These are phyloP conservation scores for Oncorhynchus masou DNA, from an alignment of 2,113 vertebrate species.

Conservation along the genomic window DNA sequence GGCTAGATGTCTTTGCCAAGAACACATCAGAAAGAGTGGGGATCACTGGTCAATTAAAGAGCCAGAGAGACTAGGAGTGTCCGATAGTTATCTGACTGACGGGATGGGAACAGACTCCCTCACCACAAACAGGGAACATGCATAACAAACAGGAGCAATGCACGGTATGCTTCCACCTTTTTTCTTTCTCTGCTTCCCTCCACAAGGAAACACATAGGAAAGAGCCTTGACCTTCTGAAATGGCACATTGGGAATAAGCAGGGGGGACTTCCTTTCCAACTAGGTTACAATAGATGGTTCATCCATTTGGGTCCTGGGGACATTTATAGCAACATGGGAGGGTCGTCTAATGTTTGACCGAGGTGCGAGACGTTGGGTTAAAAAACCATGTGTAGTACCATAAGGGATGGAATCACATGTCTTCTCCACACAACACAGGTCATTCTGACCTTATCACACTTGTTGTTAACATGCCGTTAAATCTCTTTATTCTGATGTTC, in stretches of 20 bases:
- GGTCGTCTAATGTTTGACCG: constrained; percentile 24
- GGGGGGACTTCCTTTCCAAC: constrained; percentile 22
- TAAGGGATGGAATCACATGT: constrained; percentile 14
- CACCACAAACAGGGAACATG: constrained; percentile 8
- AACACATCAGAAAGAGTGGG: background rate
- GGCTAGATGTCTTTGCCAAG: too few relatives aligned
- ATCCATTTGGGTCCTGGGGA: constrained; percentile 39
- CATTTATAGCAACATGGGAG: constrained; percentile 57
- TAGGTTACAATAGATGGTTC: constrained; percentile 44
- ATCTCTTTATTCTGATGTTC: too few relatives aligned
- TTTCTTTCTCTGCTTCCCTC: constrained; percentile 4
- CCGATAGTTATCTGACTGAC: constrained; percentile 18
- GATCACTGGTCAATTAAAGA: constrained; percentile 10
- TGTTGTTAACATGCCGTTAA: constrained; percentile 34
- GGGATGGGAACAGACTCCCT: constrained; percentile 18
- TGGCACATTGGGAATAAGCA: constrained; percentile 37
- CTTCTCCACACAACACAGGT: constrained; percentile 5
- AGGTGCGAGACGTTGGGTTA: constrained; percentile 15
- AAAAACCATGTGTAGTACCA: constrained; percentile 34
- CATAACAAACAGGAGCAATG: constrained; percentile 6
- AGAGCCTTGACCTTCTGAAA: constrained; percentile 48
- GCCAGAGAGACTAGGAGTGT: background rate
- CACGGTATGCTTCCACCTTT: background rate
- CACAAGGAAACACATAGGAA: constrained; percentile 29
- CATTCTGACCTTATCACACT: constrained; percentile 44